Evolutionary conservation across 37 sponge, comb jelly and placozoan species (phyloP), one percentile per base, ranked within the genome.

Genomic region (Geodia barretti): DNA sequence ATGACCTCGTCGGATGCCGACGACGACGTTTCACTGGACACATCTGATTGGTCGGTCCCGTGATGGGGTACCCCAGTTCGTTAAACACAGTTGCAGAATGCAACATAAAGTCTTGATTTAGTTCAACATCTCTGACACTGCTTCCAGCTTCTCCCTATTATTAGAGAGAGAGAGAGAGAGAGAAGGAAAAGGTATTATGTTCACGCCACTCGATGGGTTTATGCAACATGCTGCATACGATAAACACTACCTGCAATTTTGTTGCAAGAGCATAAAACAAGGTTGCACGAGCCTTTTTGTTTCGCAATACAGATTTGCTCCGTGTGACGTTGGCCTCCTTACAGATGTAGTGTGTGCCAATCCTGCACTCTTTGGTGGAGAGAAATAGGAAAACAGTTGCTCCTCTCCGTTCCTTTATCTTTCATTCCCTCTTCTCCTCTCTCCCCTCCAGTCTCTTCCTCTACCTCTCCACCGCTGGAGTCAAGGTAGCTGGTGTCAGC

Each of bases 71-170:
- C 31, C 35, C 60, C 30, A 67, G 43, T 21, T 68, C 69, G 2
- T 59, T 30, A 1, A 11, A 17, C 43, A 41, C 73, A 69, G 25
- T 69, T 38, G n/a, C 43, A 54, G 35, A 2, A 8, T 59, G 35
- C 3, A 75, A 86, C 9, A 79, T 37, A 63, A 86, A 86, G 37
- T 86, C 86, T 23, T 79, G 80, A 26, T 86, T 80, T 23, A 79
- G 41, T 25, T 64, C 19, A 39, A 42, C 80, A 17, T 65, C 73
- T 86, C 80, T 62, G 8, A n/a, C n/a, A n/a, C n/a, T n/a, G n/a
- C 70, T 70, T 32, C 21, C 17, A 0, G 54, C 60, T n/a, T 17
- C 42, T 60, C 20, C 60, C 40, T 64, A 11, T 0, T 63, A 71
- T 37, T 37, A 35, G 1, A 23, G 39, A 23, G 28, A 2, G 64